Conservation (phyloP, 2,888 invertebrate genomes). For the Xanthostigma xanthostigma region DNA sequence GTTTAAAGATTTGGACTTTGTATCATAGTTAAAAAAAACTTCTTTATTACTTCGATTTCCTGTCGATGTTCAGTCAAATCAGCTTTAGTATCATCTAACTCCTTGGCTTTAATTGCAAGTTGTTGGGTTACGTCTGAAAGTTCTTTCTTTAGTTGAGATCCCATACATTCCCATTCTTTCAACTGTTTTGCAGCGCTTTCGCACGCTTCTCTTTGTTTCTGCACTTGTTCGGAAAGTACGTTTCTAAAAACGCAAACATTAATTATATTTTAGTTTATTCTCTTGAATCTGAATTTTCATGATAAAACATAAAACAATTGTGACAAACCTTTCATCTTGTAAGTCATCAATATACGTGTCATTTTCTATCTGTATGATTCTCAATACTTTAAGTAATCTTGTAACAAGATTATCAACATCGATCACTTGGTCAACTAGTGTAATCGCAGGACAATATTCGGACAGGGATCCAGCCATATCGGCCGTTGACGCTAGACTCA, state of each 20-base stretch:
- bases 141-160: conserved; percentile 35
- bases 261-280: not conserved
- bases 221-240: conserved; percentile 22
- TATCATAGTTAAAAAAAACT: not conserved
- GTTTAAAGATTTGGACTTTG: not conserved
- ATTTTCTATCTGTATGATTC: conserved; percentile 58
- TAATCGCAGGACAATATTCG: conserved; percentile 39
- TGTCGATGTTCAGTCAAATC: conserved; percentile 38
- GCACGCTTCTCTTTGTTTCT: conserved; percentile 27
- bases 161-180: conserved; percentile 38
- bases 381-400: conserved; percentile 52
- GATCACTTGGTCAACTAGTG: conserved; percentile 56
- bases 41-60: conserved; percentile 36
- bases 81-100: conserved; percentile 33
- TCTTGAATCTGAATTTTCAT: too few relatives aligned
- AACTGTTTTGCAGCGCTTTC: conserved; percentile 29
- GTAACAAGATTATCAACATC: conserved; percentile 62
- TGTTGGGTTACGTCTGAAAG: conserved; percentile 38
- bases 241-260: not conserved
- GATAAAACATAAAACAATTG: conserved; percentile 9
- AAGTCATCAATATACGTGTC: conserved; percentile 48
- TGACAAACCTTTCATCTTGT: conserved; percentile 45
- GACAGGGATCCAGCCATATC: conserved; percentile 24
- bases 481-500: conserved; percentile 22
- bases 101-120: conserved; percentile 33